Base-by-base conservation (phyloP, 2,888 invertebrate genomes). In the Ichneumoninae sp. region DNA sequence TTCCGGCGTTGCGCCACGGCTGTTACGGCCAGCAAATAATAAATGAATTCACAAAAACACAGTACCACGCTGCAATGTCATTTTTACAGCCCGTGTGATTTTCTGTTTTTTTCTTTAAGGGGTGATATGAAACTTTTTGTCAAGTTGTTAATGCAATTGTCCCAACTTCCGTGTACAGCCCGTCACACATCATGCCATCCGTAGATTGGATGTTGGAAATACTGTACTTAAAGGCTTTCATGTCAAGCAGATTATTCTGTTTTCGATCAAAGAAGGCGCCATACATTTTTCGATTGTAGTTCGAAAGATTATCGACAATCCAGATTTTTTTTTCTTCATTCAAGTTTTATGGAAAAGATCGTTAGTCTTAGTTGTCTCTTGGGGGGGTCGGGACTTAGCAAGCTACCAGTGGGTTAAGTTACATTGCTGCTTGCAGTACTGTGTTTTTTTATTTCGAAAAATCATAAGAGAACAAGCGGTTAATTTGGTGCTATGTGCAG, bases 21-120 rank as follows among this genome's bases (percentile, higher is more conserved):
- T 93, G 90, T 88, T 83, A 86, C 87, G 88, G 91, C 89, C 91
- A 92, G 93, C 92, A 92, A 93, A 93, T 93, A 83, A 92, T 92
- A 93, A 91, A 91, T 92, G 82, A 92, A 91, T 87, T 86, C 83
- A 81, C 83, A 81, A 71, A 83, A 77, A 82, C 83, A 86, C 79
- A 85, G 79, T 76, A 85, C 85, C 50, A 26, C 71, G 76, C 65
- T 69, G 66, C 70, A 22, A 33, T 19, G 63, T 63, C n/a, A 33
- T 63, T n/a, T 74, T 77, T 8, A 33, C 57, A 52, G 44, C 10
- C 22, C 57, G 19, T 22, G 10, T 22, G 26, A 63, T 33, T 63
- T 33, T 33, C 33, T 16, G 16, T 30, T 30, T 30, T 30, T 30
- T 30, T 60, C 30, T 60, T 63, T 63, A 6, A 30, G 13, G 16